Evolutionary conservation across 2,888 invertebrate species (phyloP), one percentile per base, ranked within the genome.

Genomic region (Sphinx pinastri): DNA sequence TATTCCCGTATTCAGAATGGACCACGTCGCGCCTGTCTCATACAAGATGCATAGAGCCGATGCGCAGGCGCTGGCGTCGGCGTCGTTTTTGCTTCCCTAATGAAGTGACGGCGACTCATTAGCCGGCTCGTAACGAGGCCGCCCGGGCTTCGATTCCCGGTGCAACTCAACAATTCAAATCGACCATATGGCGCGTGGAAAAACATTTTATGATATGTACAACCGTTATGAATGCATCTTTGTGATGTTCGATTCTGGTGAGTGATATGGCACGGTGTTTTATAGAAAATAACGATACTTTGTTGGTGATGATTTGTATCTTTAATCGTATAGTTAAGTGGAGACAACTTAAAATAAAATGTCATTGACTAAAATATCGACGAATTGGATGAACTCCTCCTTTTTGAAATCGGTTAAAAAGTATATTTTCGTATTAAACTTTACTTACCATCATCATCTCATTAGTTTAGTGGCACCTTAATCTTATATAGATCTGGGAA

Each of bases 11-110:
- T 72, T 57, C 79, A 82, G 90, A 86, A 89, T 89, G 76, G 10
- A 70, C 74, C 76, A 70, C 76, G 81, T 58, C 81, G 76, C 80
- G 84, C 83, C 85, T 82, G 84, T 87, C 90, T 93, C 92, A 92
- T 93, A 92, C 89, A 92, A 92, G 87, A 93, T 93, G 92, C 91
- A 93, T 92, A 86, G 87, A 83, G 77, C 78, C 81, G 81, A 83
- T 82, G 85, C 84, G 83, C 82, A 73, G 81, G 77, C 75, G 75
- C 72, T 73, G 67, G 45, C 57, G 79, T 78, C 79, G 79, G 77
- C 74, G 81, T 76, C 78, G 84, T 89, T 88, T 86, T 85, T 85
- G 85, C 81, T 75, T 83, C 80, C 74, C 84, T 92, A 91, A 92
- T 93, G 91, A 92, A 91, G 88, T 87, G 86, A 82, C 80, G 78